A percentile compares a stretch with the other conserved stretches of the same genome.
Evolutionary conservation across 2,113 vertebrate genomes (phyloP).

Genomic region (Eulacestoma nigropectus): DNA sequence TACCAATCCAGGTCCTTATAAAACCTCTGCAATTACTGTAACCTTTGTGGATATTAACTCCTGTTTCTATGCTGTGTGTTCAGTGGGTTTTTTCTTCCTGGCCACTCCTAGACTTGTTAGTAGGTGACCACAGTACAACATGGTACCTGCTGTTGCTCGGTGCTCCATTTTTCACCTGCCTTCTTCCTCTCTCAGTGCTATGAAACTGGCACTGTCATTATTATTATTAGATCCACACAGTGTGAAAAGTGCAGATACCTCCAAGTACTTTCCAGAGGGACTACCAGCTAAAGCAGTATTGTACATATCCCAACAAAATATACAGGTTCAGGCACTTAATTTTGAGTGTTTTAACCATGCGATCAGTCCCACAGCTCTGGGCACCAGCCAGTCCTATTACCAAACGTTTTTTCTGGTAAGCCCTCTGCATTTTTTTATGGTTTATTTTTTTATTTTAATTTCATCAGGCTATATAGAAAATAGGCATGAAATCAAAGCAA

Average conservation of each 20-base stretch:
- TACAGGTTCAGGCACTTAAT: background rate
- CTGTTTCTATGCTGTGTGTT: background rate
- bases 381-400: background rate
- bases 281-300: background rate
- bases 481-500: background rate
- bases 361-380: background rate
- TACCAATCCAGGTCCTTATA: background rate
- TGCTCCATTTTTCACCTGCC: background rate
- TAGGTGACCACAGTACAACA: background rate
- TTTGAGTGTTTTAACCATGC: background rate
- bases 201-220: background rate
- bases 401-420: background rate
- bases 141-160: background rate
- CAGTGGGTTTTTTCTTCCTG: background rate
- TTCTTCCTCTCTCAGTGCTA: background rate
- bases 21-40: background rate
- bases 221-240: background rate
- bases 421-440: background rate
- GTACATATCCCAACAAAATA: background rate
- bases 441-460: background rate
- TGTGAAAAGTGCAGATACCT: background rate
- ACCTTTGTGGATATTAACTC: background rate
- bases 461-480: background rate
- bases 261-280: background rate
- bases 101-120: background rate